A percentile compares a stretch with the other conserved stretches of the same genome.
Evolutionary conservation across 2,888 invertebrate species (phyloP).

Genomic region (Rhodophaea formosa): DNA sequence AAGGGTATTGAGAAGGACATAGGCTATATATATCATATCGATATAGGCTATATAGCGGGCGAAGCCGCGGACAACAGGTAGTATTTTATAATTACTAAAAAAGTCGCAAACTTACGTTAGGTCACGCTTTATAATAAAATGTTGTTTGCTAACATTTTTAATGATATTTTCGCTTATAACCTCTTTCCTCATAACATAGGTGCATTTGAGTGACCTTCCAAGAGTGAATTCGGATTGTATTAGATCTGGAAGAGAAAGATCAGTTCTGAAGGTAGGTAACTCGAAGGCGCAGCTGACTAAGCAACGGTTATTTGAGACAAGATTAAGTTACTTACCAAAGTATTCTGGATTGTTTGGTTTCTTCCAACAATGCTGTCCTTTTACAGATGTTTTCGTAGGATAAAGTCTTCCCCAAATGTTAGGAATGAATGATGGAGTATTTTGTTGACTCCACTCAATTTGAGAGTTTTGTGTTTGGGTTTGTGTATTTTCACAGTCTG

Average conservation of each 20-base stretch:
- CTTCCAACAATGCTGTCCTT: conserved; percentile 60
- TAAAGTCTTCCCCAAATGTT: conserved; percentile 79
- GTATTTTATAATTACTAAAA: too few species aligned
- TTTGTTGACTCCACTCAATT: conserved; percentile 71
- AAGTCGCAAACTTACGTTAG: conserved; percentile 54
- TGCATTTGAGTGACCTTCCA: conserved; percentile 76
- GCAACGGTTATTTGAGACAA: background rate
- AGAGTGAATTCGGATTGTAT: conserved; percentile 73
- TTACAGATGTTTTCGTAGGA: conserved; percentile 55
- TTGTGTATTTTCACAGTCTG: conserved; percentile 41
- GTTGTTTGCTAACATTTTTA: conserved; percentile 82
- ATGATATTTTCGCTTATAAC: conserved; percentile 68
- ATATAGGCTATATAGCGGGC: too few species aligned
- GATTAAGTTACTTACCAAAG: conserved; percentile 49
- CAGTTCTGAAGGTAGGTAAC: conserved; percentile 1
- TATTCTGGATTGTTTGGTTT: conserved; percentile 53
- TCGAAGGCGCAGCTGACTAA: background rate
- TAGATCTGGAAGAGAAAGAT: conserved; percentile 66
- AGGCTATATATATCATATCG: too few species aligned
- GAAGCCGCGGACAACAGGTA: too few species aligned
- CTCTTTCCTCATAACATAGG: conserved; percentile 69
- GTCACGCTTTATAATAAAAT: conserved; percentile 81
- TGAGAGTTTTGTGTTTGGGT: conserved; percentile 75
- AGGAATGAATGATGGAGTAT: conserved; percentile 62
- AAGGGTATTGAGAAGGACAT: too few species aligned